Percentiles rank a stretch among this genome's conserved stretches.
Evolutionary conservation across 2,888 invertebrate species (phyloP).

Genomic region (Cryptops parisi): DNA sequence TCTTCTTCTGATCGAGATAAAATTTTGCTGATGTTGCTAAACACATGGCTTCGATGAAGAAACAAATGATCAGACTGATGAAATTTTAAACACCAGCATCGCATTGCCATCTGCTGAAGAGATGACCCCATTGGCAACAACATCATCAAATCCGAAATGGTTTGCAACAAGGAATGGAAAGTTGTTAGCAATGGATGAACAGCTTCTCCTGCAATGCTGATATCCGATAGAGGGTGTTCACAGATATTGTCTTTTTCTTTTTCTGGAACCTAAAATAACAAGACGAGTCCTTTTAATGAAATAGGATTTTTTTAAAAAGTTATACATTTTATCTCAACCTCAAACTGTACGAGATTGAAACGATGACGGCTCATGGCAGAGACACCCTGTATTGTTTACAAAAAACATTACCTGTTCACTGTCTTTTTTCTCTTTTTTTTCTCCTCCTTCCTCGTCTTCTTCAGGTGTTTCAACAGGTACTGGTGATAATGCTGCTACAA

Average conservation of each 20-base stretch:
- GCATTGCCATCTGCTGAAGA: conserved; percentile 75
- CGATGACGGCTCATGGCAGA: no score
- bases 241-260: conserved; percentile 35
- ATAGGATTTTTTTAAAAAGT: no score
- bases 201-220: conserved; percentile 52
- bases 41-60: conserved; percentile 81
- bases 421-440: conserved; percentile 23
- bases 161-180: conserved; percentile 75
- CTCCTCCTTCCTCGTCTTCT: conserved; percentile 39
- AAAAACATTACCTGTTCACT: conserved; percentile 21
- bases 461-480: conserved; percentile 32
- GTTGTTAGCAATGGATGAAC: conserved; percentile 43
- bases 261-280: neutral
- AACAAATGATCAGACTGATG: conserved; percentile 79
- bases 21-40: conserved; percentile 91
- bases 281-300: no score
- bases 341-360: no score
- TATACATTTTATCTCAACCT: no score
- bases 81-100: conserved; percentile 86
- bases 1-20: conserved; percentile 81
- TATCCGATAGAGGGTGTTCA: conserved; percentile 66
- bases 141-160: conserved; percentile 81
- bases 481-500: conserved; percentile 66
- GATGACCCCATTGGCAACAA: conserved; percentile 73
- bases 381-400: no score